Conservation (phyloP, 2,797 vertebrate genomes). For the Eidolon dupreanum region DNA sequence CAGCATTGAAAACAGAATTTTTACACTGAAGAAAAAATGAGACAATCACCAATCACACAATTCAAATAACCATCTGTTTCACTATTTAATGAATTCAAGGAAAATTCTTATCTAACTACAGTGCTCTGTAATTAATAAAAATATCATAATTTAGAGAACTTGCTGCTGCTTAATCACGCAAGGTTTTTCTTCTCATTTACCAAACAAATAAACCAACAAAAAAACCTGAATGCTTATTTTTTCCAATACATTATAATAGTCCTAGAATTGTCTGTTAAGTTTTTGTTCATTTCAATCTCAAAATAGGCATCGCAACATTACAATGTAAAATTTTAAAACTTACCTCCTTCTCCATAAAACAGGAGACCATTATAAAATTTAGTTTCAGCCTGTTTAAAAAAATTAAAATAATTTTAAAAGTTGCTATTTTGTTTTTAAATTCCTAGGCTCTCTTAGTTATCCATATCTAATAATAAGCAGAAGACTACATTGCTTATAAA, state of each 20-base stretch:
- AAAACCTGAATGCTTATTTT: constrained; percentile 21
- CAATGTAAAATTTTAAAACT: constrained; percentile 75
- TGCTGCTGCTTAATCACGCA: neutral
- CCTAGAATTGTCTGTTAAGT: neutral
- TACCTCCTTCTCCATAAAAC: constrained; percentile 99
- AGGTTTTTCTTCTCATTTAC: neutral
- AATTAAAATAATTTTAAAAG: constrained; percentile 72
- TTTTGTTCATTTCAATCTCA: constrained; percentile 25
- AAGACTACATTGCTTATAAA: neutral
- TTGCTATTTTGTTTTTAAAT: constrained; percentile 45
- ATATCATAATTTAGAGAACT: neutral
- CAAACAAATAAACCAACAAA: neutral
- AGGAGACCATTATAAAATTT: constrained; percentile 99
- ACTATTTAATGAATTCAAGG: neutral
- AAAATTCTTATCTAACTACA: neutral
- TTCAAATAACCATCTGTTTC: neutral
- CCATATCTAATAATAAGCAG: neutral
- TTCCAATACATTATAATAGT: neutral
- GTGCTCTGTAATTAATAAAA: neutral
- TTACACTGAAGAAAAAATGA: constrained; percentile 39
- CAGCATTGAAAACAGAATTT: neutral
- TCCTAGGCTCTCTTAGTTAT: constrained; percentile 3
- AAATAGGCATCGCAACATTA: constrained; percentile 24
- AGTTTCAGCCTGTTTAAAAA: constrained; percentile 92
- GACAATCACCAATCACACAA: neutral